These are phyloP conservation scores for Eristalinus aeneus DNA, from an alignment of 2,888 invertebrate genomes.

Conservation along the genomic window DNA sequence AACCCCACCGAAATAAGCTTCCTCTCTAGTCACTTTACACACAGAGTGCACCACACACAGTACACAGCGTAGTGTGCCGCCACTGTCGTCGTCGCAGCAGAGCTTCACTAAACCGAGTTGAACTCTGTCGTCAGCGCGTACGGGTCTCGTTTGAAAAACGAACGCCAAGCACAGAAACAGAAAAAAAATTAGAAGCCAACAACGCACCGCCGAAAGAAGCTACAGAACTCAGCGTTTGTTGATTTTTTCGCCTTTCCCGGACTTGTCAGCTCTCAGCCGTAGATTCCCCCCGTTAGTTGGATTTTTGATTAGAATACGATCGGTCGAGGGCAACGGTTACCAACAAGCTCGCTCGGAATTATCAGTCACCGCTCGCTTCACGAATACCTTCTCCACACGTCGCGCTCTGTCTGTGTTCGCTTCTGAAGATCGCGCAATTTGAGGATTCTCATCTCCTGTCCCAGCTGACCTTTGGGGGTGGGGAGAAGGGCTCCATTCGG, in stretches of 20 bases:
- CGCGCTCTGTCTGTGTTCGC: background rate
- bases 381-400: constrained; percentile 5
- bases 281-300: constrained; percentile 66
- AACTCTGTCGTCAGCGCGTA: constrained; percentile 60
- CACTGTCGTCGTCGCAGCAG: constrained; percentile 63
- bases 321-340: constrained; percentile 64
- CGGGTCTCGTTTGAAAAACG: constrained; percentile 47
- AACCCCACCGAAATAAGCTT: constrained; percentile 69
- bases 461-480: constrained; percentile 21
- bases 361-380: constrained; percentile 21
- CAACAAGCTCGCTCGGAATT: constrained; percentile 23
- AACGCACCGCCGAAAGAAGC: background rate
- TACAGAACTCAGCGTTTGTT: constrained; percentile 1
- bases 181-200: background rate
- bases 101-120: constrained; percentile 67
- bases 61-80: constrained; percentile 32
- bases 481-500: background rate
- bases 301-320: constrained; percentile 72
- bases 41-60: constrained; percentile 10
- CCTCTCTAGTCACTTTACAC: constrained; percentile 48
- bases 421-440: background rate
- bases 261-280: constrained; percentile 52
- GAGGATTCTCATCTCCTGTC: constrained; percentile 8
- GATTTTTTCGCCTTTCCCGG: constrained; percentile 6
- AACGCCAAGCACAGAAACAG: background rate